Percentiles rank a stretch among this genome's conserved stretches.
Evolutionary conservation across 2,113 vertebrate genomes (phyloP).

Genomic region (Podarcis cretensis): DNA sequence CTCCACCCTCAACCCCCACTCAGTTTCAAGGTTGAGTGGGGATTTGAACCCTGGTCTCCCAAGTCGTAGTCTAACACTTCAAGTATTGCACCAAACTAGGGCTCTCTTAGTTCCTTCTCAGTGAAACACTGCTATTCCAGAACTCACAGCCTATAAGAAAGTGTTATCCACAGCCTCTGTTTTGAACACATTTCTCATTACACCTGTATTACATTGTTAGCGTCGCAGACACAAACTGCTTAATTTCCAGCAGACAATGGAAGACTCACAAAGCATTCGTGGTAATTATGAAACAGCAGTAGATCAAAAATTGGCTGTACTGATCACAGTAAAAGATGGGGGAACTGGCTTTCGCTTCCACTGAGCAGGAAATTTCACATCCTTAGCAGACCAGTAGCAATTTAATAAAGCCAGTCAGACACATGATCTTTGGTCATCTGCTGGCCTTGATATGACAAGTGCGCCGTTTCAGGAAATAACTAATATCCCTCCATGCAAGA

Average conservation of each 20-base stretch:
- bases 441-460: not conserved
- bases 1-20: too few relatives aligned
- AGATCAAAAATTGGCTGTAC: not conserved
- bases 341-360: slow-evolving; percentile 11
- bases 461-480: not conserved
- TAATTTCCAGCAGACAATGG: not conserved
- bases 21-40: too few relatives aligned
- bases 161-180: not conserved
- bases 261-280: slow-evolving; percentile 6
- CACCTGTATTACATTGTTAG: not conserved
- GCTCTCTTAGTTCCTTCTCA: too few relatives aligned
- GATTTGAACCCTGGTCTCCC: too few relatives aligned
- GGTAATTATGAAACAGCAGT: slow-evolving; percentile 3
- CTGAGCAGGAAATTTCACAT: slow-evolving; percentile 22
- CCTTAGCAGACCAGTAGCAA: not conserved
- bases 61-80: too few relatives aligned
- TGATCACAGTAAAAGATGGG: not conserved
- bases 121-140: not conserved
- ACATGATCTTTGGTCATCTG: not conserved
- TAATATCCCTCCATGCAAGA: slow-evolving; percentile 6
- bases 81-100: too few relatives aligned
- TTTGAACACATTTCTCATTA: not conserved
- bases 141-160: not conserved
- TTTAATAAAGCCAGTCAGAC: slow-evolving; percentile 18
- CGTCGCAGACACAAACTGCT: not conserved